Conservation (phyloP, 2,888 invertebrate genomes). For the Pardosa pseudoannulata region DNA sequence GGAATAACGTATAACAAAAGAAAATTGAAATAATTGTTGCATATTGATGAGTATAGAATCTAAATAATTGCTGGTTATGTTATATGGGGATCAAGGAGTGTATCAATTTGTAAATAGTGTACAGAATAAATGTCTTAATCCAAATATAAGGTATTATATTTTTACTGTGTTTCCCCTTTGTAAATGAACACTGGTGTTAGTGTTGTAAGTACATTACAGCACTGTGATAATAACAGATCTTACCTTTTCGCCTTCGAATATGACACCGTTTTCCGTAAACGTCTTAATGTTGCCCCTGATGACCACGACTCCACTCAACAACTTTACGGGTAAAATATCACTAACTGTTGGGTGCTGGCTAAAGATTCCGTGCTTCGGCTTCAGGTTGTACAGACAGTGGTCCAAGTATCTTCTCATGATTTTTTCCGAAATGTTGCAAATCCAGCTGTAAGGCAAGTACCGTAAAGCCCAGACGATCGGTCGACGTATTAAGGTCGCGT, state of each 20-base stretch:
- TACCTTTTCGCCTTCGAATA: slow-evolving; percentile 76
- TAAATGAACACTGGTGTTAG: no score
- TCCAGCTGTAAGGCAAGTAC: slow-evolving; percentile 61
- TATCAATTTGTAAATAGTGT: no score
- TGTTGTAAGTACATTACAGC: no score
- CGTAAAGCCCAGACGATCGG: slow-evolving; percentile 28
- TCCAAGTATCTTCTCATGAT: slow-evolving; percentile 76
- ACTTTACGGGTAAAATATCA: slow-evolving; percentile 79
- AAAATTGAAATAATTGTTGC: no score
- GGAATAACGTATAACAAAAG: no score
- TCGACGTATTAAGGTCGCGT: slow-evolving; percentile 72
- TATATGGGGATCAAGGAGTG: no score
- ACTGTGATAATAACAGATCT: no score
- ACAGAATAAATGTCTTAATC: no score
- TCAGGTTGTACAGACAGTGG: slow-evolving; percentile 78
- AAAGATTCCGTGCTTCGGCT: slow-evolving; percentile 77
- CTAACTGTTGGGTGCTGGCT: slow-evolving; percentile 77
- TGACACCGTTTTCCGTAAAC: slow-evolving; percentile 76
- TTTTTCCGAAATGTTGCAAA: slow-evolving; percentile 54
- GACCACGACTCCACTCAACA: slow-evolving; percentile 77
- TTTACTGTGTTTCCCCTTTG: no score
- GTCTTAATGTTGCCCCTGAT: slow-evolving; percentile 76
- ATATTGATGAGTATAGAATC: no score
- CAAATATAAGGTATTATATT: no score
- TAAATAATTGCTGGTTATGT: no score